These are phyloP conservation scores for Lemur catta DNA, from an alignment of 2,797 vertebrate genomes.

Conservation along the genomic window DNA sequence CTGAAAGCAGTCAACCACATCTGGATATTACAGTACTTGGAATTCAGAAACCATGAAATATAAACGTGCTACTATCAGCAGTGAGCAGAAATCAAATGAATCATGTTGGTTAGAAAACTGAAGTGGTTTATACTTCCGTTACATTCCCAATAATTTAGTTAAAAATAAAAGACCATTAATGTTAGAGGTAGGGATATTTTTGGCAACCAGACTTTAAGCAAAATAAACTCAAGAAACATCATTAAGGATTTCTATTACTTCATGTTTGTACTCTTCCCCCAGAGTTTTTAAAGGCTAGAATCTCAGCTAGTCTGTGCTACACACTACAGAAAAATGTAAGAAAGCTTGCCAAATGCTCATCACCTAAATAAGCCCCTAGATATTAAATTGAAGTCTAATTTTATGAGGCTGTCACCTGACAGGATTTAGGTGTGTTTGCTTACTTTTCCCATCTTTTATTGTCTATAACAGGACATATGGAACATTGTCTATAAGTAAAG, in stretches of 20 bases:
- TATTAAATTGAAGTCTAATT: conserved; percentile 29
- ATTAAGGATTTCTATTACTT: conserved; percentile 63
- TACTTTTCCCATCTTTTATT: not conserved
- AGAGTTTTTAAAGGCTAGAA: not conserved
- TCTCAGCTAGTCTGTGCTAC: not conserved
- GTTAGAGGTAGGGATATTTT: conserved; percentile 15
- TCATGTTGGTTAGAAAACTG: conserved; percentile 63
- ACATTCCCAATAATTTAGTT: conserved; percentile 39
- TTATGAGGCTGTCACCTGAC: not conserved
- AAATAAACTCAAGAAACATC: conserved; percentile 26
- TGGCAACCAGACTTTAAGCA: not conserved
- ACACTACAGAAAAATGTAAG: conserved; percentile 35
- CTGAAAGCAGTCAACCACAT: conserved; percentile 73
- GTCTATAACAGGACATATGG: not conserved
- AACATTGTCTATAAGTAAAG: not conserved
- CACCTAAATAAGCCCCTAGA: not conserved
- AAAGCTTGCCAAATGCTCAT: not conserved
- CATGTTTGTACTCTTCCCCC: not conserved
- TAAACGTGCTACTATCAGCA: conserved; percentile 73
- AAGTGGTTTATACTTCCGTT: conserved; percentile 69
- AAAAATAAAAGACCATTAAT: conserved; percentile 62
- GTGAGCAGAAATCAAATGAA: conserved; percentile 75
- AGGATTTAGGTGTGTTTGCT: conserved; percentile 6
- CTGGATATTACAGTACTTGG: conserved; percentile 70
- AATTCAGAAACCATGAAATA: conserved; percentile 80